Percentiles rank a stretch among this genome's conserved stretches.
phyloP scores from a whole-genome alignment of 2,113 vertebrate genomes.

The Donacobius atricapilla region DNA sequence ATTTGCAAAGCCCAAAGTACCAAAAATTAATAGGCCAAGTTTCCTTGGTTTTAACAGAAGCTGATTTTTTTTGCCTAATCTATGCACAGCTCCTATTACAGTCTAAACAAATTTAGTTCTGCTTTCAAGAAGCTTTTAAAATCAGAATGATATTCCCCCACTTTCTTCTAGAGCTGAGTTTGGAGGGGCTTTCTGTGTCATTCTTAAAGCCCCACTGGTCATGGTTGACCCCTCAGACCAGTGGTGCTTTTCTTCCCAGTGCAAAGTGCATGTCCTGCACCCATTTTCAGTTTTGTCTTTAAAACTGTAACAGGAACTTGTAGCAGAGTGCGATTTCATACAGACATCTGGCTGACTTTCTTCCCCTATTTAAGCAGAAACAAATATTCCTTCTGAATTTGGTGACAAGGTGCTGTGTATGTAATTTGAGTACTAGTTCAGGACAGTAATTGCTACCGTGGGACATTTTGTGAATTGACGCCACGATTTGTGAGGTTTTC shows the following conservation, averaged over 20 bases:
- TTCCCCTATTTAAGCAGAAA: not conserved
- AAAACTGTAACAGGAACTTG: not conserved
- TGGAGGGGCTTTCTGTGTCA: not conserved
- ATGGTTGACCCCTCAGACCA: not conserved
- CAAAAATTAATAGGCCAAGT: not conserved
- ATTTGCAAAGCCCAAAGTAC: not conserved
- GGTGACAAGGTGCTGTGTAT: not conserved
- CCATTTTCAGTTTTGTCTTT: not conserved
- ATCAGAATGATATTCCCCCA: fast-evolving
- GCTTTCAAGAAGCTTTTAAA: not conserved
- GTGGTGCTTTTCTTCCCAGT: not conserved
- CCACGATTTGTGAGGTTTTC: not conserved
- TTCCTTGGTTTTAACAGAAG: not conserved
- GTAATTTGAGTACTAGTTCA: not conserved
- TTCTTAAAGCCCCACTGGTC: not conserved
- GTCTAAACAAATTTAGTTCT: not conserved
- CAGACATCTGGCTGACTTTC: not conserved
- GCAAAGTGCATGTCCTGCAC: not conserved
- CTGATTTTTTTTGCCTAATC: not conserved
- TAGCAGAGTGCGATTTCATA: not conserved
- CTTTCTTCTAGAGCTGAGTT: not conserved
- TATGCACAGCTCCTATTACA: not conserved
- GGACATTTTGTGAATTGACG: not conserved
- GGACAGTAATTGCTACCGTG: not conserved
- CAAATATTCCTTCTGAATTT: not conserved